Percentiles rank a stretch among this genome's conserved stretches.
Evolutionary conservation across 2,888 invertebrate genomes (phyloP).

Genomic region (Platyscelio sp.): DNA sequence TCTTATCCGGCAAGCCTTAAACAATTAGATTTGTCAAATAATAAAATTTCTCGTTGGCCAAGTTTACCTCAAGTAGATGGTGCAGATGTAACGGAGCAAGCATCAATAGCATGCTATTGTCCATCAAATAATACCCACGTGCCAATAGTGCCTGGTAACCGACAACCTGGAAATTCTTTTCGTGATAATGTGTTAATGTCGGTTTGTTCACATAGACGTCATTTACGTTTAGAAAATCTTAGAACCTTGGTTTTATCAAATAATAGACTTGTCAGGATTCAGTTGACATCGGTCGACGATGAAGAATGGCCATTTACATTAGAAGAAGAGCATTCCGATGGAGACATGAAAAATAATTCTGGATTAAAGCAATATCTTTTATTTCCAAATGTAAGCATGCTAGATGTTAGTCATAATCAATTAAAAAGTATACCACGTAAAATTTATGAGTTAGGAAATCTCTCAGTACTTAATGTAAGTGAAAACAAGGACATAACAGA

Average conservation of each 20-base stretch:
- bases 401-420: slow-evolving; percentile 96
- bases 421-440: slow-evolving; percentile 93
- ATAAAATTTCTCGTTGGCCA: slow-evolving; percentile 96
- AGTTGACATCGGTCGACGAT: slow-evolving; percentile 88
- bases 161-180: slow-evolving; percentile 88
- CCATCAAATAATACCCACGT: slow-evolving; percentile 83
- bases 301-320: slow-evolving; percentile 87
- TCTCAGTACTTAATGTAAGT: slow-evolving; percentile 97
- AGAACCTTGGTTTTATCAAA: slow-evolving; percentile 94
- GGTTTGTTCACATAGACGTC: slow-evolving; percentile 94
- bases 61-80: slow-evolving; percentile 90
- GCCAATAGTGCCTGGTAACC: slow-evolving; percentile 80
- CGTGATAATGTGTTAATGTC: slow-evolving; percentile 91
- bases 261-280: slow-evolving; percentile 93
- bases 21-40: slow-evolving; percentile 96
- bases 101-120: slow-evolving; percentile 91
- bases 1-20: slow-evolving; percentile 95
- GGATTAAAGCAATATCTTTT: slow-evolving; percentile 87
- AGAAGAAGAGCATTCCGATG: slow-evolving; percentile 86
- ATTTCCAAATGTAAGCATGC: slow-evolving; percentile 97
- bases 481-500: slow-evolving; percentile 94
- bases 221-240: slow-evolving; percentile 92
- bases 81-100: slow-evolving; percentile 89
- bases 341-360: slow-evolving; percentile 77
- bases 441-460: slow-evolving; percentile 93